Base-by-base conservation (phyloP, 2,113 vertebrate species). In the Stegostoma tigrinum region DNA sequence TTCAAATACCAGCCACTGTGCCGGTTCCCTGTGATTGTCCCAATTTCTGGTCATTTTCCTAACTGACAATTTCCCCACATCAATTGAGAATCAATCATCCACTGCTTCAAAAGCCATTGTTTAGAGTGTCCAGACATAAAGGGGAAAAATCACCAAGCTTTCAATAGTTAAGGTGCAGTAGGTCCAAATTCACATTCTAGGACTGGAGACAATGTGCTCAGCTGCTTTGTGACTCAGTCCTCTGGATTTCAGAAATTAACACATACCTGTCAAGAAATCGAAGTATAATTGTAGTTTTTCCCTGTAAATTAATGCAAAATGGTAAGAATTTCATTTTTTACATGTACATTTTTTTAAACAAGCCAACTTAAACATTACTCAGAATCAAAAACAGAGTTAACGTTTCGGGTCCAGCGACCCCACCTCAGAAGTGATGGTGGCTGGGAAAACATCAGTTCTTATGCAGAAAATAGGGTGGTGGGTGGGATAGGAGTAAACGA, bases 271-370 rank as follows among this genome's bases (percentile, higher is more conserved):
- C 99, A 94, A 99, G 98, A 96, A 98, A 99, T 95, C 98, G 96
- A 96, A 99, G 97, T 91, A 99, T 98, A 97, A 99, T 98, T 34
- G 98, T 98, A 72, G 98, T 99, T 97, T 99, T 99, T 89, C 99
- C 99, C 98, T 98, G 95, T 66, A 97, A 67, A 97, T 97, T 97
- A 34, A 86, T 97, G 97, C 96, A 97, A 95, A 95, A 97, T 98
- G 78, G 78, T 96, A 96, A 48, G 66, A 6, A 64, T n/a, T 17
- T 34, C 0, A 70, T 38, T 78, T 70, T 45, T 5, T 91, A 95
- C 52, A 38, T 34, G 42, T 89, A 78, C 2, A 66, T 30, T 95
- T 34, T 24, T 17, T 64, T 7, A 68, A 38, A 80, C 0, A 34
- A 95, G 38, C n/a, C 23, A 67, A 75, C 10, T 64, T 95, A 68